Base-by-base conservation (phyloP, 2,113 vertebrate genomes). In the Pedetes capensis region DNA sequence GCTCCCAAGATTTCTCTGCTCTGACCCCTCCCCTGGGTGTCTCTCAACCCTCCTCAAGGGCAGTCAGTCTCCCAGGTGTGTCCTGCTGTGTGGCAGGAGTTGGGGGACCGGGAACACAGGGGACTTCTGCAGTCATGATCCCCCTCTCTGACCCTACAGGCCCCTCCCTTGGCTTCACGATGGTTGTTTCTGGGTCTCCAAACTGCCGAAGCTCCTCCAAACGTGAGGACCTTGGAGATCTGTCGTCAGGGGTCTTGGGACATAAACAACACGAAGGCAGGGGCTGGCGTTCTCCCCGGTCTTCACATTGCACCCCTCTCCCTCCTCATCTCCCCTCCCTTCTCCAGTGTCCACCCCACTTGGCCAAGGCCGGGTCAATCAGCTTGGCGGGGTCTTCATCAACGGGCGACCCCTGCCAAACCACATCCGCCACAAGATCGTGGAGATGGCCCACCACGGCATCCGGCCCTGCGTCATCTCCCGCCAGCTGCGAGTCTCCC, bases 391-490 rank as follows among this genome's bases (percentile, higher is more conserved):
- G 87, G 99, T 99, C 94, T 99, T 99, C 98, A 99, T 99, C 98
- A 99, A 99, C 82, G 99, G 99, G 69, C 98, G 99, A 64, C 99
- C 99, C 0, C 97, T 99, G 88, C 99, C 99, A 69, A 99, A 99
- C 97, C 99, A 99, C 96, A 99, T 99, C 98, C 99, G 99, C 53
- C 99, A 99, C 97, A 99, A 99, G 98, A 99, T 99, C 66, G 99
- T 99, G 97, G 99, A 99, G 98, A 99, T 99, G 99, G 99, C 99
- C 14, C 99, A 99, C 95, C 99, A 99, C 55, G 99, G 99, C 92
- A 99, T 99, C 98, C 98, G 99, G 84, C 99, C 99, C 98, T 99
- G 99, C 83, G 99, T 99, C 93, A 99, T 99, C 98, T 99, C 99
- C 96, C 98, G 99, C 85, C 99, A 99, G 98, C 97, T 99, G 51